Evolutionary conservation across 2,888 invertebrate species (phyloP).

Genomic region (Yponomeuta plumbellus): DNA sequence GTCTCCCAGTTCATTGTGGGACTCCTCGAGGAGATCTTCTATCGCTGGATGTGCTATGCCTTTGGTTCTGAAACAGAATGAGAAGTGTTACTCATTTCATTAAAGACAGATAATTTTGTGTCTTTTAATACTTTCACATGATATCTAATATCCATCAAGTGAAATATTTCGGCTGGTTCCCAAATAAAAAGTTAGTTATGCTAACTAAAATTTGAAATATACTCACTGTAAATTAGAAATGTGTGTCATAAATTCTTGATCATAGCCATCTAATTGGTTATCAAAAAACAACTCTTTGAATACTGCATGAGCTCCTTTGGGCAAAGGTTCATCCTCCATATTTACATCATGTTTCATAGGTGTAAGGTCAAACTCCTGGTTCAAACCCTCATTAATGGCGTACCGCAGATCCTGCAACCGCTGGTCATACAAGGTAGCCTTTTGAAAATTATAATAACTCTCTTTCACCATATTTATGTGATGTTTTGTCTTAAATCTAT

Average conservation of each 20-base stretch:
- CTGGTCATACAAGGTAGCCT: constrained; percentile 64
- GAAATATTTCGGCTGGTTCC: no score
- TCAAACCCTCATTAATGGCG: constrained; percentile 69
- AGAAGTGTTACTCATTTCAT: no score
- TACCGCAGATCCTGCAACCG: constrained; percentile 61
- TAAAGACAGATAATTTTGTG: no score
- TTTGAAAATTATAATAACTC: constrained; percentile 69
- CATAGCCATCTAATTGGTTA: constrained; percentile 59
- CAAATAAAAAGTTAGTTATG: no score
- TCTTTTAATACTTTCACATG: no score
- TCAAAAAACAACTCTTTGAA: constrained; percentile 63
- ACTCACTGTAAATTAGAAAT: constrained; percentile 65
- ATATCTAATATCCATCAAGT: no score
- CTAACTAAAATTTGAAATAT: constrained; percentile 17
- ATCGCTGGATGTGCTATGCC: constrained; percentile 52
- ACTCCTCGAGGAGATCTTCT: constrained; percentile 60
- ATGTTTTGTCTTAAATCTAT: constrained; percentile 53
- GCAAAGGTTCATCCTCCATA: constrained; percentile 24
- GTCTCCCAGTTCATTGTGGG: constrained; percentile 48
- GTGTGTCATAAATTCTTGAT: constrained; percentile 60
- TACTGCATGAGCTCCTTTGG: constrained; percentile 63
- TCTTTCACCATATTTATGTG: constrained; percentile 60
- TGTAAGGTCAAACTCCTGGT: constrained; percentile 53
- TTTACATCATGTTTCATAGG: constrained; percentile 21
- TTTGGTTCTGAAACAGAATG: constrained; percentile 35